A percentile compares a stretch with the other conserved stretches of the same genome.
Conservation (phyloP, 2,113 vertebrate species). For the Pseudopodoces humilis region DNA sequence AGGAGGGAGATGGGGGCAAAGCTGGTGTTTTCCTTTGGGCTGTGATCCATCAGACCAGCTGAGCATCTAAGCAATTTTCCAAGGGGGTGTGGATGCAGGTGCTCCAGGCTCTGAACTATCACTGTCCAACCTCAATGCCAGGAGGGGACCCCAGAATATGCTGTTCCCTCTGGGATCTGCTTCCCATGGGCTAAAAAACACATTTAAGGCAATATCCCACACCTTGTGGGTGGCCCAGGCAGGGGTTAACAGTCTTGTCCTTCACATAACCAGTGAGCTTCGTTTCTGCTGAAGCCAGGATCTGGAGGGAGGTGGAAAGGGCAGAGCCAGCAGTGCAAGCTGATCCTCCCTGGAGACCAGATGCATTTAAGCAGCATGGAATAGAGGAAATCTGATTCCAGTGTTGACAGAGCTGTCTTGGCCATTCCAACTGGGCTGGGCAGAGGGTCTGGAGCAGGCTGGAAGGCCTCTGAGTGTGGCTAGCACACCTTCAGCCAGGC, state of each 20-base stretch:
- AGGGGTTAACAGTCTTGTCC: not conserved
- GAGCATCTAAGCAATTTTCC: not conserved
- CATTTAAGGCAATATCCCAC: not conserved
- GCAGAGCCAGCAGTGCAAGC: slow-evolving; percentile 6
- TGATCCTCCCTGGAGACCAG: slow-evolving; percentile 10
- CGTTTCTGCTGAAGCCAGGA: not conserved
- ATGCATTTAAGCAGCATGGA: not conserved
- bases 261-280: not conserved
- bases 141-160: rapidly evolving
- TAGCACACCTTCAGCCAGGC: not conserved
- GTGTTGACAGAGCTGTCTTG: not conserved
- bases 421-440: not conserved
- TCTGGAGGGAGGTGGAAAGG: not conserved
- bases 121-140: not conserved
- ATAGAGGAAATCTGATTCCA: slow-evolving; percentile 15
- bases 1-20: not conserved
- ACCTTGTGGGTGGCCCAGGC: not conserved
- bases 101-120: not conserved
- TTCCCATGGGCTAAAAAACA: not conserved
- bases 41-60: not conserved
- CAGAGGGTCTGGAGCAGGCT: not conserved
- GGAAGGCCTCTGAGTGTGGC: not conserved
- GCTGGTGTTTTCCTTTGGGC: not conserved
- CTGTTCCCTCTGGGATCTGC: not conserved
- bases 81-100: not conserved